Evolutionary conservation across 2,888 invertebrate genomes (phyloP).

Genomic region (Lumbricus terrestris): DNA sequence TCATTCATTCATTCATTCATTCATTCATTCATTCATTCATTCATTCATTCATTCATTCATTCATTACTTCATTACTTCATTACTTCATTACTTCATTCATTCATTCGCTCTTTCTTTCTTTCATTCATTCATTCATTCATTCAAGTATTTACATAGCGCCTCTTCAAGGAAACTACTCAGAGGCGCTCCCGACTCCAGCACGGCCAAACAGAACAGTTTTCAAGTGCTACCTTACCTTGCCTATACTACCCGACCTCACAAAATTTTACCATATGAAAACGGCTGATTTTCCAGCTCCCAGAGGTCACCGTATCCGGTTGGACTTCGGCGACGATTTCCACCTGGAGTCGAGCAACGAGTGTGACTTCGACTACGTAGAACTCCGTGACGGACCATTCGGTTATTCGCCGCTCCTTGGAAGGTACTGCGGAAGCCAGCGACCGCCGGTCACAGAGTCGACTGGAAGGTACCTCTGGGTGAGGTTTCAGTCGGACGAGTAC

Average conservation of each 20-base stretch:
- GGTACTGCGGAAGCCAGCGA: slow-evolving; percentile 72
- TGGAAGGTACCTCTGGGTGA: slow-evolving; percentile 75
- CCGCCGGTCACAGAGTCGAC: slow-evolving; percentile 74
- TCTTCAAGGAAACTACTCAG: no score
- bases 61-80: no score
- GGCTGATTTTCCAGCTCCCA: slow-evolving; percentile 50
- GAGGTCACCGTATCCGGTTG: slow-evolving; percentile 65
- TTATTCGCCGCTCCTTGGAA: slow-evolving; percentile 59
- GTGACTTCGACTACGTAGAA: slow-evolving; percentile 79
- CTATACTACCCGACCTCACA: neutral
- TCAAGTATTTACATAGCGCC: no score
- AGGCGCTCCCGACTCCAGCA: no score
- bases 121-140: no score
- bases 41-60: no score
- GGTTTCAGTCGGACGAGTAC: slow-evolving; percentile 77
- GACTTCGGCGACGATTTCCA: slow-evolving; percentile 79
- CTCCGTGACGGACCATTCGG: slow-evolving; percentile 80
- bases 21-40: no score
- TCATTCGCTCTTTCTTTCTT: no score
- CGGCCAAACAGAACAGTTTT: no score
- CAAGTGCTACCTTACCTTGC: neutral
- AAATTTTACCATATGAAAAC: neutral
- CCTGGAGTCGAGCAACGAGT: slow-evolving; percentile 66
- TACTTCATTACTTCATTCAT: no score
- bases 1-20: no score